Base-by-base conservation (phyloP, 2,113 vertebrate species). In the Anoura caudifer region DNA sequence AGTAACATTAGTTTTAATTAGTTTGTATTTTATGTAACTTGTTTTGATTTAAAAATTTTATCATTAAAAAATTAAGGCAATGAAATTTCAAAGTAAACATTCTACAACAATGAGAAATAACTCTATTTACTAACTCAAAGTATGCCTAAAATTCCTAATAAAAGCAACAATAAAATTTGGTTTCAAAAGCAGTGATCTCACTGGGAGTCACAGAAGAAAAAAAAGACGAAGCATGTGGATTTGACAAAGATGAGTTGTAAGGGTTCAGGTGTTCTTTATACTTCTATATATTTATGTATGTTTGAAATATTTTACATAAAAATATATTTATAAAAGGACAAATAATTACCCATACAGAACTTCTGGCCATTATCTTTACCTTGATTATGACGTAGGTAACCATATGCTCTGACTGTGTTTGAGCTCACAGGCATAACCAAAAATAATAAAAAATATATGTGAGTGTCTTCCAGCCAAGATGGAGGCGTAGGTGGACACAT, bases 71-170 rank as follows among this genome's bases (percentile, higher is more conserved):
- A 59, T 17, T 26, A 54, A 95, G 41, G 65, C 14, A 3, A 73
- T 85, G 33, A 87, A 56, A 63, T 69, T 93, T 93, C 63, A 70
- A 95, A 93, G 63, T 79, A 91, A 93, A 85, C 2, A 61, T 86
- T 87, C 28, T 38, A 92, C 24, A 3, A 77, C 10, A 65, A 65
- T 59, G 36, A 84, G 75, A 89, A 94, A 76, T 79, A 85, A 76
- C 45, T 65, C 12, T 47, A 50, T 59, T 61, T 61, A 61, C 26
- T 61, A 61, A 61, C 26, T 77, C 17, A 77, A 94, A 89, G 76
- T 7, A 38, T 16, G 36, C 24, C n/a, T 89, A 89, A 88, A 94
- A 86, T 76, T 89, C 10, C 5, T 72, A 88, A 80, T 20, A 52
- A 1, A 50, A 12, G 24, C 4, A 95, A 7, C 5, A 52, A 87